Evolutionary conservation across 2,888 invertebrate genomes (phyloP), one percentile per base, ranked within the genome.

Genomic region (Ennomos quercinarius): DNA sequence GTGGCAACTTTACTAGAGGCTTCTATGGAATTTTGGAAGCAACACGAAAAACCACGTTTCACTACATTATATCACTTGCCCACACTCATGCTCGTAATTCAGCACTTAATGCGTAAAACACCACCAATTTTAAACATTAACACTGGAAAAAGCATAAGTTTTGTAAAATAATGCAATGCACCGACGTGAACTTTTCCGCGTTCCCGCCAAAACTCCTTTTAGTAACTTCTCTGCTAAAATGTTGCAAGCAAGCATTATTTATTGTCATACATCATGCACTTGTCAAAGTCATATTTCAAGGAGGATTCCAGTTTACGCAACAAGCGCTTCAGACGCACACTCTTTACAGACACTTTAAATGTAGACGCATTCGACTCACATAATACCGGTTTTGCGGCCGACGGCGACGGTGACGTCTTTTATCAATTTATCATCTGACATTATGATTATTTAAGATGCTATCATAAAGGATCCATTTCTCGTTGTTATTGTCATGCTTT

Each of bases 391-490:
- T 57, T 36, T 50, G 39, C 37, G 51, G 53, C 34, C 51, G 50
- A 46, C 53, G 44, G 27, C 27, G 27, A 27, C 27, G 27, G 27
- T 5, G 5, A 27, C 27, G 27, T 27, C 27, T 37, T 53, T 63
- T 68, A 60, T 67, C 66, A 58, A 70, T 73, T 68, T 63, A 75
- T 75, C 74, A 74, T 73, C 67, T 67, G 67, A 64, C 62, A 63
- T 46, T 63, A 65, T 67, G 60, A 72, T 75, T 72, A 69, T 74
- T 72, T 69, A 73, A 76, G 75, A 81, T 78, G 66, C 57, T 78
- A 78, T 82, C 80, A 70, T 57, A 67, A 69, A 77, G 76, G 75
- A 81, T 79, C 71, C 72, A 74, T 81, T 77, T 79, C 78, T 74
- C 59, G 55, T 61, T 48, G 49, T 45, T 67, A 73, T 73, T 73